Conservation (phyloP, 2,888 invertebrate genomes). For the Limnephilus auricula region DNA sequence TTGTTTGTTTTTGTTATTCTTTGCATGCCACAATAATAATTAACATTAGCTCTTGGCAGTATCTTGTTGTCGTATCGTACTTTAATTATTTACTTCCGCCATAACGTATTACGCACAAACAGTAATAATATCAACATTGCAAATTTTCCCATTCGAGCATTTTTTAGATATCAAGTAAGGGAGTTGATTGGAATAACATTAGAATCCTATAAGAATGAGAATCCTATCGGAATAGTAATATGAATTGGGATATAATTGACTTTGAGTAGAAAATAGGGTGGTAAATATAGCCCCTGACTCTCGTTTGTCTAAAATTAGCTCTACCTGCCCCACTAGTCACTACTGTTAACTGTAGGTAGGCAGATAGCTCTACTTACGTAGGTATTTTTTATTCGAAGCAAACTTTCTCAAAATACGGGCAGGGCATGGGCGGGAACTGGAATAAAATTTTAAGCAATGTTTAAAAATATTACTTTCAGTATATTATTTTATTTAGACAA, state of each 20-base stretch:
- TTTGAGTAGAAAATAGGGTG: slow-evolving; percentile 2
- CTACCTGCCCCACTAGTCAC: not conserved
- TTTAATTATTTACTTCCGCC: not conserved
- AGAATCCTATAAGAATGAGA: not conserved
- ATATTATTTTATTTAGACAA: too few species aligned
- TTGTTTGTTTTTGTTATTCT: slow-evolving; percentile 32
- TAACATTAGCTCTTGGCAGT: not conserved
- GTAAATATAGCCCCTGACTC: not conserved
- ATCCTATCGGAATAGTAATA: not conserved
- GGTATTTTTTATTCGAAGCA: not conserved
- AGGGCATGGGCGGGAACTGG: too few species aligned
- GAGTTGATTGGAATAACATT: not conserved
- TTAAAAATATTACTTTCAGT: too few species aligned
- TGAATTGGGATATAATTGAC: not conserved
- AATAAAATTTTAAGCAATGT: too few species aligned
- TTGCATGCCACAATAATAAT: slow-evolving; percentile 3
- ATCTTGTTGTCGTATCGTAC: too few species aligned
- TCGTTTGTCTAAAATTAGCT: slow-evolving; percentile 2
- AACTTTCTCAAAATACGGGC: not conserved
- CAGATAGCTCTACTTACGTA: not conserved
- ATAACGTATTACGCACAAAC: too few species aligned
- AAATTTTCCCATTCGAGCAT: too few species aligned
- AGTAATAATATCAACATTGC: too few species aligned
- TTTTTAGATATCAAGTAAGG: not conserved
- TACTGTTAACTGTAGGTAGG: too few species aligned